Percentiles rank a stretch among this genome's conserved stretches.
Conservation (phyloP, 2,797 vertebrate genomes). For the Parotocinclus haroldoi region DNA sequence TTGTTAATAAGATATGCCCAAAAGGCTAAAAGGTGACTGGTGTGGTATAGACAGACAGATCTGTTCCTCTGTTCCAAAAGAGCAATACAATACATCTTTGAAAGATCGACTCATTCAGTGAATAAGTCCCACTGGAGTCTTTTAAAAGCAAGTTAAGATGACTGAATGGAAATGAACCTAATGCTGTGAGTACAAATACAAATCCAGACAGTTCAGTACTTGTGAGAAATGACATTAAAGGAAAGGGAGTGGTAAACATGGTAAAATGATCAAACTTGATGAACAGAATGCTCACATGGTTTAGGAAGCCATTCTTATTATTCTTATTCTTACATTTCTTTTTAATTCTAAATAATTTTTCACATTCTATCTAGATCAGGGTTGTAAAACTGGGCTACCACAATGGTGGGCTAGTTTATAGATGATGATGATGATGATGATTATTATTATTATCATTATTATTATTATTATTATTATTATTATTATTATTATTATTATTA, state of each 20-base stretch:
- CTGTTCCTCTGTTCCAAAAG: neutral
- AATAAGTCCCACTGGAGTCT: slow-evolving; percentile 9
- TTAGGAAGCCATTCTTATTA: no score
- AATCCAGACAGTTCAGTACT: neutral
- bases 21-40: neutral
- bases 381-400: no score
- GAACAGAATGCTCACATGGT: no score
- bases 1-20: neutral
- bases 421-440: no score
- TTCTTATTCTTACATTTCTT: no score
- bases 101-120: neutral
- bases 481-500: no score
- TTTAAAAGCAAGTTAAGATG: neutral
- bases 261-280: no score
- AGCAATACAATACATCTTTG: neutral
- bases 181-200: neutral
- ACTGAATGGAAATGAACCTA: slow-evolving; percentile 1
- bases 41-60: neutral
- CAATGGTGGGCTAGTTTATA: no score
- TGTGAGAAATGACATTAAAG: neutral
- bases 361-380: no score
- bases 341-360: no score
- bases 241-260: neutral
- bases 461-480: no score
- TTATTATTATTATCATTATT: no score